Evolutionary conservation across 2,113 vertebrate species (phyloP), one percentile per base, ranked within the genome.

Genomic region (Emydura subglobosa): DNA sequence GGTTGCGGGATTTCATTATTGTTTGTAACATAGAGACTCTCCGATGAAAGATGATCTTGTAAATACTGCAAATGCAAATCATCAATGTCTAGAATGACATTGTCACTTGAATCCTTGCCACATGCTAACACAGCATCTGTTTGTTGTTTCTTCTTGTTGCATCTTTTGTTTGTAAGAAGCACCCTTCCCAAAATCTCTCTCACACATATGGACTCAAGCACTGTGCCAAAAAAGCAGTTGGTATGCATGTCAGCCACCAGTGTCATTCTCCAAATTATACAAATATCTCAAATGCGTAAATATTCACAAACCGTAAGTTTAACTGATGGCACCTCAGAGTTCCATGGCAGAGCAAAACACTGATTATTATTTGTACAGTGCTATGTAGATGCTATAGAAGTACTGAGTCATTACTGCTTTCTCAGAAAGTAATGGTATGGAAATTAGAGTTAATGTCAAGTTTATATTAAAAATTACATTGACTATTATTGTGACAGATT

Each of bases 401-500:
- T 83, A n/a, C 68, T 72, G 81, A 0, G 1, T 14, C 86, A 87
- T 57, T 88, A 65, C 24, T 95, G 47, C 93, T 89, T 95, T 88
- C 83, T 93, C 90, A 53, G 47, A 24, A 59, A 92, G 89, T 79
- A 88, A 79, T 78, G 53, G 65, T 59, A 79, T 14, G 51, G 68
- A 93, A 96, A 97, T 90, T 86, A 84, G 79, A 93, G 95, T 86
- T 96, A 96, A 95, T 24, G 68, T 93, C 95, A 96, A 97, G 81
- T 89, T 90, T 88, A 92, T 89, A 85, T 88, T 95, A 94, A 96
- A 97, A 94, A 94, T 91, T 92, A 97, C 91, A 96, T 85, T 96
- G 93, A 82, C 94, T 96, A 96, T 97, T 97, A 97, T 91, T 79
- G 83, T 96, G 96, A 97, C 93, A 97, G 92, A 97, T 96, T 96